These are phyloP conservation scores for Haplochromis vanheusdeni DNA, from an alignment of 2,113 vertebrate species.

Conservation along the genomic window DNA sequence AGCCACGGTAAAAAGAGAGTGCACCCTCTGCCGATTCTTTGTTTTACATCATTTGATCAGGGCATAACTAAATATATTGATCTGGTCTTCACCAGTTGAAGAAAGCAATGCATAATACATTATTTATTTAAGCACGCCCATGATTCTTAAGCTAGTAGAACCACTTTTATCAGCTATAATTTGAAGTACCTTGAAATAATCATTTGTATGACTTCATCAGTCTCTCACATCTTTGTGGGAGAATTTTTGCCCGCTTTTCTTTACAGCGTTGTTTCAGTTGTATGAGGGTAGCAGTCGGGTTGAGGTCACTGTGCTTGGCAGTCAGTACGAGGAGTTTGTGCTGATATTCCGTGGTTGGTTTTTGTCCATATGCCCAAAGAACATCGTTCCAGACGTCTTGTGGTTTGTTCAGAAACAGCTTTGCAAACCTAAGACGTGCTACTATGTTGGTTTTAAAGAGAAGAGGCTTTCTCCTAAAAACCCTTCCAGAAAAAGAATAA, in stretches of 20 bases:
- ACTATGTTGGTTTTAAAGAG: not conserved
- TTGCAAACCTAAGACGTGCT: not conserved
- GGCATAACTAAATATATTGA: not conserved
- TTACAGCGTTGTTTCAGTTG: not conserved
- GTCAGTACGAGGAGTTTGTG: not conserved
- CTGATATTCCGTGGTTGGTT: not conserved
- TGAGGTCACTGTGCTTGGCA: not conserved
- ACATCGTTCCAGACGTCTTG: not conserved
- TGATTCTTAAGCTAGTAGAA: not conserved
- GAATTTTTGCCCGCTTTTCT: not conserved
- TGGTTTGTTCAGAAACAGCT: not conserved
- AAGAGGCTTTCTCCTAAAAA: not conserved
- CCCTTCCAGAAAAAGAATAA: not conserved
- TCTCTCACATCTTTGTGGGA: not conserved
- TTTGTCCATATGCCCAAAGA: not conserved
- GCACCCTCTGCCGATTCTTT: not conserved
- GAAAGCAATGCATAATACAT: not conserved
- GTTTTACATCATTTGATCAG: not conserved
- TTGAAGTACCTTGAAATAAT: not conserved
- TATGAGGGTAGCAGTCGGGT: not conserved
- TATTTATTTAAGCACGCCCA: not conserved
- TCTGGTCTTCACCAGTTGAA: not conserved
- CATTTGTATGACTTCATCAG: not conserved
- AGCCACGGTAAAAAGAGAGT: not conserved
- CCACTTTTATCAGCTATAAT: not conserved